A percentile compares a stretch with the other conserved stretches of the same genome.
Conservation (phyloP, 1,140 invertebrate species). For the Listronotus bonariensis region DNA sequence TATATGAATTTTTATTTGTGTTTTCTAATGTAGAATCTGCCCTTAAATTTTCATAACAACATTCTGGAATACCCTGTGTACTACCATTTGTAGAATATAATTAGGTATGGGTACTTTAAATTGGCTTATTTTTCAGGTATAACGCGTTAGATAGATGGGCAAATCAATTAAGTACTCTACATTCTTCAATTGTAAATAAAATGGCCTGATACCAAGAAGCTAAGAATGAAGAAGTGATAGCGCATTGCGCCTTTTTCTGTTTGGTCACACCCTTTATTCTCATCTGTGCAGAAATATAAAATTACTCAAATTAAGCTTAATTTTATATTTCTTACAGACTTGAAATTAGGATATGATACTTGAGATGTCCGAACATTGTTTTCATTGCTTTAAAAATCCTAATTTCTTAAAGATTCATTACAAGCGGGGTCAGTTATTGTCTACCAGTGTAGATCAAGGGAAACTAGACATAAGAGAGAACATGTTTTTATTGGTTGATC, state of each 20-base stretch:
- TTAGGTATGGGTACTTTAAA: too few species aligned
- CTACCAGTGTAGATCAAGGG: too few species aligned
- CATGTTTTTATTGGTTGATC: too few species aligned
- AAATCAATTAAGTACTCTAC: conserved; percentile 84
- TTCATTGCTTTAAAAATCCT: background rate
- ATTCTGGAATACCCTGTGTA: conserved; percentile 1
- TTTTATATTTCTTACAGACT: conserved; percentile 13
- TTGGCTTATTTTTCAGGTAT: conserved; percentile 62
- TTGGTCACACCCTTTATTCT: conserved; percentile 12
- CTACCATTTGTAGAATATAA: background rate
- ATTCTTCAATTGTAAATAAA: conserved; percentile 87
- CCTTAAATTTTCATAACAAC: too few species aligned
- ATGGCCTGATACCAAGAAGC: conserved; percentile 66
- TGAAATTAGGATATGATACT: conserved; percentile 12
- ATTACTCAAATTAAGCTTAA: background rate
- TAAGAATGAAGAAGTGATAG: conserved; percentile 35
- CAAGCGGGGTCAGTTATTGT: too few species aligned
- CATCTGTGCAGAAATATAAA: conserved; percentile 5
- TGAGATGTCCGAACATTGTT: conserved; percentile 7
- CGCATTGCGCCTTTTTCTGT: conserved; percentile 37
- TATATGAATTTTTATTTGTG: background rate
- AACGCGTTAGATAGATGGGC: conserved; percentile 96
- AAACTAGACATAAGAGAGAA: too few species aligned
- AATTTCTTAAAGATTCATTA: too few species aligned
- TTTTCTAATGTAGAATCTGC: too few species aligned